Conservation (phyloP, 2,888 invertebrate species). For the Alcis repandata region DNA sequence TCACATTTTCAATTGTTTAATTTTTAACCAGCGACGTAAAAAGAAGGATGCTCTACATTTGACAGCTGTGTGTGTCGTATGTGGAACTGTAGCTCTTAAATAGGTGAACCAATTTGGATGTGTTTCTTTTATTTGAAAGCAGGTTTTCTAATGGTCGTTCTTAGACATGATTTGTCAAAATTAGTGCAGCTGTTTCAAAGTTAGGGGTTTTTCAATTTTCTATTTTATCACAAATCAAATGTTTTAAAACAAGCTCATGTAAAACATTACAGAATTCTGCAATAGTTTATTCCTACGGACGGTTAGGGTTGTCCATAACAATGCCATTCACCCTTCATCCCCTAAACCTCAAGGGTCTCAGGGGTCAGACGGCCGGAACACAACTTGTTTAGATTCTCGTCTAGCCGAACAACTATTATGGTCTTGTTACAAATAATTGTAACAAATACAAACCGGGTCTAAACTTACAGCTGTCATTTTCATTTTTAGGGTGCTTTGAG, state of each 20-base stretch:
- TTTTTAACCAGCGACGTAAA: no score
- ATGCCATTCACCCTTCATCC: conserved; percentile 19
- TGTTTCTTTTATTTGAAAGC: no score
- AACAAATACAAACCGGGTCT: not conserved
- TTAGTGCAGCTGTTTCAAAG: no score
- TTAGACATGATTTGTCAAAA: no score
- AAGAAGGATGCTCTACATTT: no score
- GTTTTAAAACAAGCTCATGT: not conserved
- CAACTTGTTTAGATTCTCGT: conserved; percentile 16
- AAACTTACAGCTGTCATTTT: not conserved
- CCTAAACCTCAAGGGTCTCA: conserved; percentile 3
- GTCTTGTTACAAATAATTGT: not conserved
- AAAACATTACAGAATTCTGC: not conserved
- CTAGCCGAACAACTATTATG: conserved; percentile 12
- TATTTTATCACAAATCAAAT: no score
- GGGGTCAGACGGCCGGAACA: conserved; percentile 24
- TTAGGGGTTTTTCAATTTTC: no score
- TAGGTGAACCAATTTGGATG: no score
- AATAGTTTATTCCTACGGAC: not conserved
- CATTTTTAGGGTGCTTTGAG: not conserved
- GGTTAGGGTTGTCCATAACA: conserved; percentile 21
- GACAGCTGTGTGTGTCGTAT: no score
- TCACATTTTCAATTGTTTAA: no score
- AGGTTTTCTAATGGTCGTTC: no score
- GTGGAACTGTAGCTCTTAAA: no score